Conservation (phyloP, 92 coral and sea anemone species). For the Palythoa grandiflora region DNA sequence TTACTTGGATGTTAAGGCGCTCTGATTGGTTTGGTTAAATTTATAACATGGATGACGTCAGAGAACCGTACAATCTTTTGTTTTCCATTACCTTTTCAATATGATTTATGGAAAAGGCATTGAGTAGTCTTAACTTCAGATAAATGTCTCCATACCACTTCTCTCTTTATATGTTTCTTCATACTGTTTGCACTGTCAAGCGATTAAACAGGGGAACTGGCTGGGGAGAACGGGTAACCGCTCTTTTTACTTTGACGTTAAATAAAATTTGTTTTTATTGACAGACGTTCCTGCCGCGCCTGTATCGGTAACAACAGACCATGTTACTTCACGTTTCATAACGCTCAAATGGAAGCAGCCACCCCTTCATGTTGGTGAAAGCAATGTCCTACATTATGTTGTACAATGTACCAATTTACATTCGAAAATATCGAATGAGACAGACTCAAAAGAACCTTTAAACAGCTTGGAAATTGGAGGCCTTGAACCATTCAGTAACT, state of each 20-base stretch:
- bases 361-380: conserved; percentile 20
- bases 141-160: too few species aligned
- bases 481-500: conserved; percentile 48
- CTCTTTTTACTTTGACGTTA: too few species aligned
- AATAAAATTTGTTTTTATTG: background rate
- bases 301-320: background rate
- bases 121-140: too few species aligned
- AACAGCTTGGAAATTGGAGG: background rate
- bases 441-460: background rate
- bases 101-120: too few species aligned
- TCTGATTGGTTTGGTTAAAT: too few species aligned
- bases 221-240: too few species aligned
- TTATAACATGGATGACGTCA: too few species aligned
- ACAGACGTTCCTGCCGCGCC: conserved; percentile 56
- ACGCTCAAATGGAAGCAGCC: conserved; percentile 52
- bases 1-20: too few species aligned
- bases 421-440: background rate
- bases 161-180: too few species aligned
- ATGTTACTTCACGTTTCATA: conserved; percentile 22
- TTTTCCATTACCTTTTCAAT: too few species aligned
- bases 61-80: background rate
- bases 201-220: too few species aligned
- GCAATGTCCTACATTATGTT: background rate
- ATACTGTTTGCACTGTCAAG: too few species aligned
- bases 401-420: conserved; percentile 1